These are phyloP conservation scores for Hylomyscus alleni DNA, from an alignment of 2,797 vertebrate genomes.

Conservation along the genomic window DNA sequence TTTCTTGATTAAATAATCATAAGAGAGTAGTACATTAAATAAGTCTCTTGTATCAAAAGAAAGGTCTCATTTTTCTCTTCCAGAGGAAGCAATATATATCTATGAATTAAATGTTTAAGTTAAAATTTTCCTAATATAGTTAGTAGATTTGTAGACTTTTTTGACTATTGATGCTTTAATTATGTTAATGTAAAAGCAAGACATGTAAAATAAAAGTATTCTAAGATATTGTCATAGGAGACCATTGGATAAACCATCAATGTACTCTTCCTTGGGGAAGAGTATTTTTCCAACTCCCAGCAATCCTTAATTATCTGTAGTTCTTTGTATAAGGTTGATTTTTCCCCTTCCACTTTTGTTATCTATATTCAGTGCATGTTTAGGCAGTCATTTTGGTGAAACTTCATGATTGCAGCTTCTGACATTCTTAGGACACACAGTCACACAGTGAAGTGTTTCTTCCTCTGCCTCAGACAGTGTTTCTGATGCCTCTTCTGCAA, in stretches of 20 bases:
- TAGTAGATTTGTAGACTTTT: neutral
- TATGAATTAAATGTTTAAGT: neutral
- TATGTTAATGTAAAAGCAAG: slow-evolving; percentile 2
- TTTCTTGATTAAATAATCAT: slow-evolving; percentile 12
- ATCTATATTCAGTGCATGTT: neutral
- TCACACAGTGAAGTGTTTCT: neutral
- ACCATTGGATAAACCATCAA: neutral
- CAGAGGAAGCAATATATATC: neutral
- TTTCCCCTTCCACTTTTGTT: neutral
- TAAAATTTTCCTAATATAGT: neutral
- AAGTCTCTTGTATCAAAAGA: neutral
- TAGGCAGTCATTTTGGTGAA: neutral
- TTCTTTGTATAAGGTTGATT: no score
- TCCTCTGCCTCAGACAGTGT: neutral
- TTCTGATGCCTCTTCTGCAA: neutral
- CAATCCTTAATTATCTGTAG: neutral
- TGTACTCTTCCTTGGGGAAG: neutral
- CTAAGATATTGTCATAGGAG: neutral
- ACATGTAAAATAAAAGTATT: neutral
- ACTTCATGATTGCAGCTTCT: neutral
- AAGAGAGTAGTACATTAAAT: neutral
- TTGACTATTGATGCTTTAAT: neutral
- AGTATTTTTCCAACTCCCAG: no score
- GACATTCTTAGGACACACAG: neutral
- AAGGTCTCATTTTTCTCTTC: neutral